phyloP scores from a whole-genome alignment of 2,888 invertebrate species.

The Hanleya hanleyi region DNA sequence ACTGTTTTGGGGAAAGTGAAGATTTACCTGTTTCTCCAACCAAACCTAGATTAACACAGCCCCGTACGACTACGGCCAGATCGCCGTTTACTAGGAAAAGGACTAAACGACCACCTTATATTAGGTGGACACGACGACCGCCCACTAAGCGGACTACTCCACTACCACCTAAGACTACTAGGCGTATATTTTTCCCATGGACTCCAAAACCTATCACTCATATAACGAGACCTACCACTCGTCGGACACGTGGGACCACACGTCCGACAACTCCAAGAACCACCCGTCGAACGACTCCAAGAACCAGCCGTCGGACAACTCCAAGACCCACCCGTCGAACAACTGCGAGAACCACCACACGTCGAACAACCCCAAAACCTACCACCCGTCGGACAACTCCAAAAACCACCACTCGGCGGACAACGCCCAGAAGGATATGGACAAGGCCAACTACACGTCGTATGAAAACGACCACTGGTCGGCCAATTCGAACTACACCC shows the following conservation, averaged over 20 bases:
- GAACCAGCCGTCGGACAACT: neutral
- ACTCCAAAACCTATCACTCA: too few relatives aligned
- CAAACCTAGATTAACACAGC: too few relatives aligned
- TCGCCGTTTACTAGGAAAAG: too few relatives aligned
- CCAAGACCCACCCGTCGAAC: neutral
- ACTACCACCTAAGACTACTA: too few relatives aligned
- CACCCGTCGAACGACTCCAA: neutral
- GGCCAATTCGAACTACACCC: too few relatives aligned
- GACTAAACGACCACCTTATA: too few relatives aligned
- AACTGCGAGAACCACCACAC: neutral
- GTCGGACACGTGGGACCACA: too few relatives aligned
- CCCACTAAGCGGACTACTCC: too few relatives aligned
- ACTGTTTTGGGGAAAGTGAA: constrained; percentile 1
- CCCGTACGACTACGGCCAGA: too few relatives aligned
- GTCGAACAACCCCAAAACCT: neutral
- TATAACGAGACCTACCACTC: too few relatives aligned
- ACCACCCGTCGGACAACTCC: neutral
- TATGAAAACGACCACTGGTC: neutral
- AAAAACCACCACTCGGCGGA: neutral
- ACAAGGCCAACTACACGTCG: neutral
- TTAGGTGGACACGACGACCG: too few relatives aligned
- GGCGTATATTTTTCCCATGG: constrained; percentile 1
- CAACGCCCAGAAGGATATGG: neutral
- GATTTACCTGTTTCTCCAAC: too few relatives aligned
- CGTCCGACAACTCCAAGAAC: neutral